Base-by-base conservation (phyloP, 2,888 invertebrate species). In the Saturnia japonica region DNA sequence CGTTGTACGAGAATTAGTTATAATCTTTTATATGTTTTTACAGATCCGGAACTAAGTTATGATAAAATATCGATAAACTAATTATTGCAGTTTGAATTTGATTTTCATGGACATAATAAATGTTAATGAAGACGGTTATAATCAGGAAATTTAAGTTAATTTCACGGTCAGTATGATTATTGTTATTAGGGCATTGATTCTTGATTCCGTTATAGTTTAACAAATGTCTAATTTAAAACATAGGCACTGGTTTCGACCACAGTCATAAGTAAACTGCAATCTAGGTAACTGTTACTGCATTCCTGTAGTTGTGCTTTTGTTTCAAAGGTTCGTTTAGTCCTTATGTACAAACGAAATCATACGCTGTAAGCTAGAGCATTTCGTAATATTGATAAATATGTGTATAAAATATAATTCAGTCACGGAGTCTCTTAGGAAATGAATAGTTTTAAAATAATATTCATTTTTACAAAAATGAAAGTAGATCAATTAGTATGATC, bases 281-380 rank as follows among this genome's bases (percentile, higher is more conserved):
- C 72, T 74, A 70, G 73, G 73, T 68, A 67, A 11, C 16, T 66
- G 68, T 4, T 70, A 74, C 74, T 72, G 74, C 79, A 77, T 78
- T 76, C 76, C 77, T 70, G 60, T 73, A 75, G 75, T 78, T 83
- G 79, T 81, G 78, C 75, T 80, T 76, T 76, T 77, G 71, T 76
- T 74, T 45, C 73, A 74, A 74, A 74, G 72, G 74, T 75, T 76
- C 74, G 72, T 78, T 80, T 77, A 76, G 75, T 79, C 75, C 73
- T 75, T 75, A 51, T 69, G 71, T 71, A 25, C 19, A 11, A 54
- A 67, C 19, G 9, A 64, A 64, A n/a, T 40, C n/a, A 40, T 40
- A 19, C 11, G 22, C 7, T n/a, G 34, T 40, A 40, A 64, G 22
- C 40, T n/a, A n/a, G n/a, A 64, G 1, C 25, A 25, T 40, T 40